Conservation (phyloP, 2,113 vertebrate genomes). For the Pelodiscus sinensis region DNA sequence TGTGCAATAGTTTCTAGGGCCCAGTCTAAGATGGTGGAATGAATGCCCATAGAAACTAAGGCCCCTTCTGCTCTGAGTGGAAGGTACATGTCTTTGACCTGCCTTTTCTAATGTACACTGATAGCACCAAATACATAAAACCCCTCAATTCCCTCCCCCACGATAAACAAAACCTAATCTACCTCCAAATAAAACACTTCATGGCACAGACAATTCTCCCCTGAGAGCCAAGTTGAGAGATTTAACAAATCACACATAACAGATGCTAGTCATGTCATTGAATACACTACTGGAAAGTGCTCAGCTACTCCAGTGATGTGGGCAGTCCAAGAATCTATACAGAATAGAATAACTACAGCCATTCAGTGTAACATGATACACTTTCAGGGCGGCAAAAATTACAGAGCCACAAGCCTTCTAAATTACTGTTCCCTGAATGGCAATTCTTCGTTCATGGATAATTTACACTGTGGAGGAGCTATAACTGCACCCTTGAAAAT, state of each 20-base stretch:
- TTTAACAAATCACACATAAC: background rate
- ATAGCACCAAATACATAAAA: background rate
- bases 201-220: rapidly evolving
- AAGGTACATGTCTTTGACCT: background rate
- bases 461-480: background rate
- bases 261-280: background rate
- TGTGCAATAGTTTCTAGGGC: background rate
- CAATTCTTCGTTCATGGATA: background rate
- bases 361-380: background rate
- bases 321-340: background rate
- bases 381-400: background rate
- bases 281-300: background rate
- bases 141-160: background rate
- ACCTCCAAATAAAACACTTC: background rate
- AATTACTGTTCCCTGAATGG: background rate
- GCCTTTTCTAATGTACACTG: background rate
- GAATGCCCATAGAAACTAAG: background rate
- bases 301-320: background rate
- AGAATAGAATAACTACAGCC: background rate
- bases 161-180: background rate
- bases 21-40: background rate
- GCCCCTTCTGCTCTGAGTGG: background rate
- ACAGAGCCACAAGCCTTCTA: background rate
- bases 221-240: background rate
- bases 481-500: background rate